phyloP scores from a whole-genome alignment of 2,113 vertebrate species.

The Jaculus jaculus region DNA sequence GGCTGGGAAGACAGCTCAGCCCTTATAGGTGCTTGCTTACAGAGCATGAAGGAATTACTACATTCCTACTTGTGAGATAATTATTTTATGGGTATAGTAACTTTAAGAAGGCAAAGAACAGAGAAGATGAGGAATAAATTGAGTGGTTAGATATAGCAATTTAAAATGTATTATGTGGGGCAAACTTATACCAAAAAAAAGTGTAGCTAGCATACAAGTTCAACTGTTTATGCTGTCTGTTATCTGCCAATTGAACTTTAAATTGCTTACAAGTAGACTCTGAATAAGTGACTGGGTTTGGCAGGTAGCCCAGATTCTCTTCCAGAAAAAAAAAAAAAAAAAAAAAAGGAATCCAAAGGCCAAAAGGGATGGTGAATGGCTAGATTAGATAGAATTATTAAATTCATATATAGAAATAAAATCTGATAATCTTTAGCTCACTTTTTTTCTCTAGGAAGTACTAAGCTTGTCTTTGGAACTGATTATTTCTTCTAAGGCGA shows the following conservation, averaged over 20 bases:
- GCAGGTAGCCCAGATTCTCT: conserved; percentile 6
- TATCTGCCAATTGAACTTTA: not conserved
- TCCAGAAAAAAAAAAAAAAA: not conserved
- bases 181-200: conserved; percentile 1
- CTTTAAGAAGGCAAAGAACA: not conserved
- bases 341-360: not conserved
- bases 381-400: not conserved
- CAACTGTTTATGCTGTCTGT: not conserved
- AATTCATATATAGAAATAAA: conserved; percentile 1
- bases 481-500: conserved; percentile 37
- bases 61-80: not conserved
- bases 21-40: too few relatives aligned
- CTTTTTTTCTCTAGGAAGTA: conserved; percentile 30
- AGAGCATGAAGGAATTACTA: not conserved
- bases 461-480: not conserved
- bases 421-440: conserved; percentile 20
- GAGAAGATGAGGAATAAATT: not conserved
- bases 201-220: conserved; percentile 48
- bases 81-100: not conserved
- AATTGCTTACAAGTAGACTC: not conserved
- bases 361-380: not conserved
- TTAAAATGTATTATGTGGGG: conserved; percentile 39
- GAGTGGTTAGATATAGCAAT: conserved; percentile 5
- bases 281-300: not conserved
- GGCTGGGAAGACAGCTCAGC: too few relatives aligned